Base-by-base conservation (phyloP, 1,140 invertebrate species). In the Campoletis sonorensis region DNA sequence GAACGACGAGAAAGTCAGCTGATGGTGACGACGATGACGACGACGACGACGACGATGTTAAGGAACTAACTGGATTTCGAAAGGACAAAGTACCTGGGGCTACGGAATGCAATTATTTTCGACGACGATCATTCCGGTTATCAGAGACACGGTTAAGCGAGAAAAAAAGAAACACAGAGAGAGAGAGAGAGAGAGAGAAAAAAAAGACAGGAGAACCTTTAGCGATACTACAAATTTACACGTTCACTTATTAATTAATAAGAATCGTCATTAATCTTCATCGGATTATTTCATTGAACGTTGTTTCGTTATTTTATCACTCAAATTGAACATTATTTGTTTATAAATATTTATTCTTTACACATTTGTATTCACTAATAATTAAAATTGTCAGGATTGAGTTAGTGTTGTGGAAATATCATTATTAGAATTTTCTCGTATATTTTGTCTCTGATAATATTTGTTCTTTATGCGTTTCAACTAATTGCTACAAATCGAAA, bases 81-180 rank as follows among this genome's bases (percentile, higher is more conserved):
- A 64, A 64, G 61, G 61, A 23, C 61, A 26, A 64, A n/a, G 61
- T 64, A 64, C 61, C 61, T 26, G n/a, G 27, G 61, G 61, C 61
- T 54, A 54, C 51, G 51, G 51, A 23, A 26, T 64, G 61, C 23
- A 64, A 64, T 64, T 64, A 64, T 64, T 64, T 64, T 64, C 61
- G 61, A 26, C 61, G 61, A 64, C 61, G 61, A 64, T 64, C n/a
- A 64, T 64, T 64, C 27, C 61, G 61, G 61, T 23, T 64, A 64
- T 64, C 23, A 27, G 61, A 64, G 61, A 64, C 61, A 23, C 4
- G 23, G 23, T 13, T 64, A 64, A 23, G 11, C n/a, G 21, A 64
- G 61, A 64, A 13, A 64, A 16, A 64, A 15, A 64, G 61, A 64
- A 21, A 54, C 4, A 51, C 4, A 2, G 49, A 10, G 49, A 10